Evolutionary conservation across 1,140 invertebrate species (phyloP).

Genomic region (Drosophila busckii): DNA sequence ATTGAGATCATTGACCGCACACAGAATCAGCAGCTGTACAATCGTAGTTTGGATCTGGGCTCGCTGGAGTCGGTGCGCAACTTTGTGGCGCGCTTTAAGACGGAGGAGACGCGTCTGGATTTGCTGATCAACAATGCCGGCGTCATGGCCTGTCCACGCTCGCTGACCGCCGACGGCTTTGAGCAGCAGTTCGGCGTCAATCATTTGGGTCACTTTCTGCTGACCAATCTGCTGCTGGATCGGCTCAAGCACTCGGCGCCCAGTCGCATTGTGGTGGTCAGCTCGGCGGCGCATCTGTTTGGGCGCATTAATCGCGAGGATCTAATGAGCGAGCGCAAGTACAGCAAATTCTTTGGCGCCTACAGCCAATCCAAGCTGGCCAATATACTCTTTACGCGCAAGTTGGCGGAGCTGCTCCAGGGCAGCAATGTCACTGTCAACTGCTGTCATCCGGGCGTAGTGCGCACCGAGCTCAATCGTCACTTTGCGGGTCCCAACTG

Average conservation of each 20-base stretch:
- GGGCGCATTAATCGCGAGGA: constrained; percentile 86
- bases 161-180: constrained; percentile 87
- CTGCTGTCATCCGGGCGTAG: constrained; percentile 86
- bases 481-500: constrained; percentile 79
- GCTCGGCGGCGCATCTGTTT: constrained; percentile 76
- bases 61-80: constrained; percentile 84
- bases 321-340: constrained; percentile 83
- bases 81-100: constrained; percentile 77
- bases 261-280: constrained; percentile 80
- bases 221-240: constrained; percentile 88
- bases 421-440: constrained; percentile 84
- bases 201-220: constrained; percentile 90
- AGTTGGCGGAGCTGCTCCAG: constrained; percentile 82
- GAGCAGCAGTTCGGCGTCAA: constrained; percentile 90
- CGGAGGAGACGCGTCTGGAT: constrained; percentile 85
- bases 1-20: constrained; percentile 79
- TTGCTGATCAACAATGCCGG: constrained; percentile 95
- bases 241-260: constrained; percentile 80
- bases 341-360: constrained; percentile 80
- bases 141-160: constrained; percentile 85
- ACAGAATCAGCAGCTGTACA: constrained; percentile 80
- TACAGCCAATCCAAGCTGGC: constrained; percentile 88
- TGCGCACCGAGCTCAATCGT: constrained; percentile 86
- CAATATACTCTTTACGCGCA: constrained; percentile 86
- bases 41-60: constrained; percentile 87